These are phyloP conservation scores for Lymantria monacha DNA, from an alignment of 2,888 invertebrate genomes.

Conservation along the genomic window DNA sequence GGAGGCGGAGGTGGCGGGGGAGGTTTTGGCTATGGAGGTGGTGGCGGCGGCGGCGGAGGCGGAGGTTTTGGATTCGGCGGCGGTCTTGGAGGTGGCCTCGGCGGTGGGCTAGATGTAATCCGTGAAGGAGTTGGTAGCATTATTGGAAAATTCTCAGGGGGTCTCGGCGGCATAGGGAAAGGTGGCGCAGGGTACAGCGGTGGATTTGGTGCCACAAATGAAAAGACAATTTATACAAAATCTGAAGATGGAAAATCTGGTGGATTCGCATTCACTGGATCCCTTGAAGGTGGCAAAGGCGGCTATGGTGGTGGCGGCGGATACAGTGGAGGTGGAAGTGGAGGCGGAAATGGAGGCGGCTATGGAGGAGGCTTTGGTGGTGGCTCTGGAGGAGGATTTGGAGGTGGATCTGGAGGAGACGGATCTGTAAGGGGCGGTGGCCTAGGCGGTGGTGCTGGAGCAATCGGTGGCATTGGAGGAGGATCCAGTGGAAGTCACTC, in stretches of 20 bases:
- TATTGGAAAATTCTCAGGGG: slow-evolving; percentile 50
- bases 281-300: slow-evolving; percentile 56
- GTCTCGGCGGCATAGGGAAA: slow-evolving; percentile 39
- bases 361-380: slow-evolving; percentile 34
- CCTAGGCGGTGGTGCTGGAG: slow-evolving; percentile 27
- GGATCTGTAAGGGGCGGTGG: slow-evolving; percentile 32
- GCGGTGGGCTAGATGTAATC: slow-evolving; percentile 46
- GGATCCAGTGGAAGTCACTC: slow-evolving; percentile 15
- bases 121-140: slow-evolving; percentile 52
- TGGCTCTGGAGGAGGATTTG: slow-evolving; percentile 32
- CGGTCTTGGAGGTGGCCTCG: slow-evolving; percentile 36
- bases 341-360: slow-evolving; percentile 38
- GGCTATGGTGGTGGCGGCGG: slow-evolving; percentile 70
- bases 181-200: slow-evolving; percentile 28
- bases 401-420: slow-evolving; percentile 31
- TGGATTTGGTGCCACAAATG: slow-evolving; percentile 39
- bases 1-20: slow-evolving; percentile 41
- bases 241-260: slow-evolving; percentile 72
- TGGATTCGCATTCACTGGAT: slow-evolving; percentile 69
- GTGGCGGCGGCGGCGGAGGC: slow-evolving; percentile 40
- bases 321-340: slow-evolving; percentile 52
- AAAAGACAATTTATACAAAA: slow-evolving; percentile 60
- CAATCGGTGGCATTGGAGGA: slow-evolving; percentile 29
- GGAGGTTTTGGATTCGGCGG: slow-evolving; percentile 36
- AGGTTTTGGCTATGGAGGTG: slow-evolving; percentile 34